Evolutionary conservation across 2,888 invertebrate genomes (phyloP).

Genomic region (Eristalis tenax): DNA sequence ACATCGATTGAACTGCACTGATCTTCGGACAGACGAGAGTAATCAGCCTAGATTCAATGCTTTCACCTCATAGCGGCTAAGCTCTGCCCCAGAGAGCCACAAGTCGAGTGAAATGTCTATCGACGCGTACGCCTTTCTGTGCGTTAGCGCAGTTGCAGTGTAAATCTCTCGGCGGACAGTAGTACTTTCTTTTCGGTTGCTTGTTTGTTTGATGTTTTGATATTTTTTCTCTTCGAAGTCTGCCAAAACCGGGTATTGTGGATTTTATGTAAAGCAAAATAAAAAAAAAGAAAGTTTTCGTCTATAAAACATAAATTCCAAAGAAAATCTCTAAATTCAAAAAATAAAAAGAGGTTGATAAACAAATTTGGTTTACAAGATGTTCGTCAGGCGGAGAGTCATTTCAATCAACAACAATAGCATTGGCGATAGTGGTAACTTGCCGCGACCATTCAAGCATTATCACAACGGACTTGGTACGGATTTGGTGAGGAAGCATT

Average conservation of each 20-base stretch:
- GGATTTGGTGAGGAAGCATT: slow-evolving; percentile 36
- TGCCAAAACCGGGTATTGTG: slow-evolving; percentile 36
- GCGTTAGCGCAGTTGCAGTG: slow-evolving; percentile 56
- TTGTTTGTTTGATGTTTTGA: slow-evolving; percentile 21
- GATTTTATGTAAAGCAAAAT: slow-evolving; percentile 44
- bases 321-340: background rate
- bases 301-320: background rate
- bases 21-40: background rate
- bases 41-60: slow-evolving; percentile 9
- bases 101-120: background rate
- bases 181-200: slow-evolving; percentile 59
- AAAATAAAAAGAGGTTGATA: background rate
- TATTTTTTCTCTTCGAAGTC: background rate
- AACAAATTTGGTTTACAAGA: slow-evolving; percentile 24
- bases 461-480: slow-evolving; percentile 1
- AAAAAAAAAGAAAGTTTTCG: slow-evolving; percentile 65
- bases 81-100: slow-evolving; percentile 17
- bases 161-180: slow-evolving; percentile 50
- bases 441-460: slow-evolving; percentile 6
- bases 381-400: slow-evolving; percentile 53
- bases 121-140: slow-evolving; percentile 5
- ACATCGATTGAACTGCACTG: slow-evolving; percentile 14
- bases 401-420: slow-evolving; percentile 61
- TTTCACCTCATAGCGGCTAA: slow-evolving; percentile 39
- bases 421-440: slow-evolving; percentile 16